Evolutionary conservation across 92 coral and sea anemone species (phyloP).

Genomic region (Virgularia gustaviana): DNA sequence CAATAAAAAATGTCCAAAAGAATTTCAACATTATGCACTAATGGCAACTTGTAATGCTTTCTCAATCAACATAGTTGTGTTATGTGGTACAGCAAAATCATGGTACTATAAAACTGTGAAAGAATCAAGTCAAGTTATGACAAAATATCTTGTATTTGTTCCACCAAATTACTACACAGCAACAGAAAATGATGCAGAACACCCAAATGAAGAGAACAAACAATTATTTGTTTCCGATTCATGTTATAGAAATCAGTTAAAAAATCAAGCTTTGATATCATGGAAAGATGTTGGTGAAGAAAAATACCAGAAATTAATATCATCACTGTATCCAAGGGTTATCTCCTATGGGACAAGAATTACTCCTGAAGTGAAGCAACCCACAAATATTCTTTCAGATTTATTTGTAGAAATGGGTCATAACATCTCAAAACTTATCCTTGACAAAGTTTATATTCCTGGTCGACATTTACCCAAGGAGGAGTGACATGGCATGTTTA

Average conservation of each 20-base stretch:
- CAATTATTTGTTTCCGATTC: slow-evolving; percentile 8
- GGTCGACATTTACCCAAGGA: slow-evolving; percentile 11
- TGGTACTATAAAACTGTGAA: slow-evolving; percentile 17
- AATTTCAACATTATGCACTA: slow-evolving; percentile 30
- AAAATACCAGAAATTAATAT: slow-evolving; percentile 3
- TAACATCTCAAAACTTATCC: slow-evolving; percentile 22
- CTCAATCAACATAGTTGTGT: slow-evolving; percentile 7
- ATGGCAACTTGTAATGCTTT: slow-evolving; percentile 42
- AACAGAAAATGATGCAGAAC: neutral
- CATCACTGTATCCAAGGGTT: neutral
- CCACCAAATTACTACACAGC: slow-evolving; percentile 30
- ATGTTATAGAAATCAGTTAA: neutral
- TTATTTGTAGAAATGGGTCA: slow-evolving; percentile 30
- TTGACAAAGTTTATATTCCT: slow-evolving; percentile 30
- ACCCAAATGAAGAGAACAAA: neutral
- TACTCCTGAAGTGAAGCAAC: neutral
- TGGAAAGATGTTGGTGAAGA: slow-evolving; percentile 12
- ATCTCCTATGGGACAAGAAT: slow-evolving; percentile 10
- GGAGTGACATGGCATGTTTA: too few species aligned
- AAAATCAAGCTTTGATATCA: neutral
- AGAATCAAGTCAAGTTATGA: neutral
- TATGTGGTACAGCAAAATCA: slow-evolving; percentile 1
- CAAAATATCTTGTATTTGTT: slow-evolving; percentile 20
- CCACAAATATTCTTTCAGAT: slow-evolving; percentile 25
- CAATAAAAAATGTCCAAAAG: slow-evolving; percentile 18